phyloP scores from a whole-genome alignment of 2,797 vertebrate species.

The Bradypodion ventrale region DNA sequence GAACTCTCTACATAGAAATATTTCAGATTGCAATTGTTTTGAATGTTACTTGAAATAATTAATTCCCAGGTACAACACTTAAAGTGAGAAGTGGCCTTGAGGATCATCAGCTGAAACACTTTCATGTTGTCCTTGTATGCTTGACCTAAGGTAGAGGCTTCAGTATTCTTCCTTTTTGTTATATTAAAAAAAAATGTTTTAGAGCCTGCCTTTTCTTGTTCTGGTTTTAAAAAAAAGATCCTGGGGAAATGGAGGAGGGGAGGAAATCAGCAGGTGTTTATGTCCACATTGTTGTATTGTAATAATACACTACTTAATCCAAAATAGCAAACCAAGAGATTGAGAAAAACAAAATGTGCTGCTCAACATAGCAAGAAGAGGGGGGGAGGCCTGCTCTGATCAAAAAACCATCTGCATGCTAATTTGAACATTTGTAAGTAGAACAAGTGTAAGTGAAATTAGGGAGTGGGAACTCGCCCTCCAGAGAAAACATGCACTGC shows the following conservation, averaged over 20 bases:
- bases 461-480: slow-evolving; percentile 15
- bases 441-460: slow-evolving; percentile 53
- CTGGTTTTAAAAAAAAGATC: no score
- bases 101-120: background rate
- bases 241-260: background rate
- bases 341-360: slow-evolving; percentile 58
- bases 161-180: background rate
- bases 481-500: slow-evolving; percentile 57
- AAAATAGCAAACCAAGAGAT: slow-evolving; percentile 33
- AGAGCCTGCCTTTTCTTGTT: background rate
- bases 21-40: background rate
- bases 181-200: slow-evolving; percentile 15
- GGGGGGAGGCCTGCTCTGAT: no score
- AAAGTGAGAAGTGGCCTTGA: background rate
- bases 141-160: background rate
- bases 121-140: background rate
- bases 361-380: slow-evolving; percentile 59
- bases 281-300: slow-evolving; percentile 40
- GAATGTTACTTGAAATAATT: background rate
- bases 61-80: background rate
- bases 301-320: slow-evolving; percentile 46
- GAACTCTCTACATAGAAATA: background rate
- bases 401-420: slow-evolving; percentile 67
- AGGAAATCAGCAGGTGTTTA: slow-evolving; percentile 57
- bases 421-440: slow-evolving; percentile 69